These are phyloP conservation scores for Aleiodes alternator DNA, from an alignment of 2,888 invertebrate species.

Conservation along the genomic window DNA sequence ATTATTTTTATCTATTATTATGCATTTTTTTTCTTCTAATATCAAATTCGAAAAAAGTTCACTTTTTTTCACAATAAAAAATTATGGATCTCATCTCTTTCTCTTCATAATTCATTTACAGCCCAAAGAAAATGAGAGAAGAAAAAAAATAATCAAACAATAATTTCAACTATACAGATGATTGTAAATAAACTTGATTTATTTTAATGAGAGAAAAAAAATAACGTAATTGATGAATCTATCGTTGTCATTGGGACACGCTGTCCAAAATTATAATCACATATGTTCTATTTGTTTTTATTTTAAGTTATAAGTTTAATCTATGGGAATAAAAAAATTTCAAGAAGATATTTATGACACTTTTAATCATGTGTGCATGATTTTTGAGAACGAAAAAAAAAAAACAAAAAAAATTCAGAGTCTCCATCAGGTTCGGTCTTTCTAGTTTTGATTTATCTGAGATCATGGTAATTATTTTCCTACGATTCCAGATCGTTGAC, in stretches of 20 bases:
- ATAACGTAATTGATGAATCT: constrained; percentile 5
- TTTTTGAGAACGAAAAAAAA: no score
- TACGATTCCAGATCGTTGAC: constrained; percentile 54
- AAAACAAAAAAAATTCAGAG: no score
- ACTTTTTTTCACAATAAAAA: constrained; percentile 3
- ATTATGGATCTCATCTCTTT: constrained; percentile 3
- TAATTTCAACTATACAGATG: constrained; percentile 1
- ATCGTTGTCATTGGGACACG: background rate
- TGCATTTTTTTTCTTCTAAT: constrained; percentile 6
- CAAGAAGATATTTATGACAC: no score
- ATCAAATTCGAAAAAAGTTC: constrained; percentile 9
- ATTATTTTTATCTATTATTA: constrained; percentile 17
- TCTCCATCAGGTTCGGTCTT: no score
- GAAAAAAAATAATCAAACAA: background rate
- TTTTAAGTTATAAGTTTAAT: no score
- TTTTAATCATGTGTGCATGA: no score
- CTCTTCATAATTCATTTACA: background rate
- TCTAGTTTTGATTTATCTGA: background rate
- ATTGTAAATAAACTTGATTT: constrained; percentile 19
- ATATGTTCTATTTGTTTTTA: no score
- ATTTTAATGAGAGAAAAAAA: background rate
- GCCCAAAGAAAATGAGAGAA: background rate
- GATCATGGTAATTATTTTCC: constrained; percentile 21
- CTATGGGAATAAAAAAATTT: no score
- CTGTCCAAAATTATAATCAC: background rate